Conservation (phyloP, 2,888 invertebrate species). For the Sympetrum striolatum region DNA sequence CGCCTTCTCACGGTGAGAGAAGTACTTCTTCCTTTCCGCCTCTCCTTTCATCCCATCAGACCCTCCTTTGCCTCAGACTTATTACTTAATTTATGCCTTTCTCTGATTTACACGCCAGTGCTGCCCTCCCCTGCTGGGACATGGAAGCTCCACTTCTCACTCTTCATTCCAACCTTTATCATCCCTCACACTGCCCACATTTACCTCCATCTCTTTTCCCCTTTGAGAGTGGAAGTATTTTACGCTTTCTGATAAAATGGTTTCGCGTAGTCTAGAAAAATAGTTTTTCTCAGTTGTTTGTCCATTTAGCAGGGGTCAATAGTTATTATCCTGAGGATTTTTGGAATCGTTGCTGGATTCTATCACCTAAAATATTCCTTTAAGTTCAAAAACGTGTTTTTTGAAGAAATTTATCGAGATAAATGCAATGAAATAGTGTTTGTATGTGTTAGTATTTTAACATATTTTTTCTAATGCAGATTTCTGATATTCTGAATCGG, state of each 20-base stretch:
- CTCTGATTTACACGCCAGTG: constrained; percentile 27
- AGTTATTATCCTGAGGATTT: no score
- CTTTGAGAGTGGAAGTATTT: neutral
- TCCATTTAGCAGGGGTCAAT: no score
- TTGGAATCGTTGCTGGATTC: no score
- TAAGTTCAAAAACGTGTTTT: no score
- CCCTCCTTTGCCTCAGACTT: neutral
- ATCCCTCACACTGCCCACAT: neutral
- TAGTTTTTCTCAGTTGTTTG: no score
- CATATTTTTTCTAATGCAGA: no score
- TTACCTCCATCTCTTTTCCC: neutral
- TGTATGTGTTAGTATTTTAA: no score
- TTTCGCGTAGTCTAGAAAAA: neutral
- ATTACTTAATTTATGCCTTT: constrained; percentile 38
- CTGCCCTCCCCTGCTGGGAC: constrained; percentile 27
- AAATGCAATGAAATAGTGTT: no score
- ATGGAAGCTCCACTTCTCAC: constrained; percentile 31
- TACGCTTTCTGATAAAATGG: neutral
- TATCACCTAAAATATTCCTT: no score
- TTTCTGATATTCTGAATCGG: no score
- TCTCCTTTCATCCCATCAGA: neutral
- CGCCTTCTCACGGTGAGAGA: neutral
- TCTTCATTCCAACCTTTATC: neutral
- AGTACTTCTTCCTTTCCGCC: neutral
- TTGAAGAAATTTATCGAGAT: no score